Evolutionary conservation across 2,113 vertebrate species (phyloP), one percentile per base, ranked within the genome.

Genomic region (Cariama cristata): DNA sequence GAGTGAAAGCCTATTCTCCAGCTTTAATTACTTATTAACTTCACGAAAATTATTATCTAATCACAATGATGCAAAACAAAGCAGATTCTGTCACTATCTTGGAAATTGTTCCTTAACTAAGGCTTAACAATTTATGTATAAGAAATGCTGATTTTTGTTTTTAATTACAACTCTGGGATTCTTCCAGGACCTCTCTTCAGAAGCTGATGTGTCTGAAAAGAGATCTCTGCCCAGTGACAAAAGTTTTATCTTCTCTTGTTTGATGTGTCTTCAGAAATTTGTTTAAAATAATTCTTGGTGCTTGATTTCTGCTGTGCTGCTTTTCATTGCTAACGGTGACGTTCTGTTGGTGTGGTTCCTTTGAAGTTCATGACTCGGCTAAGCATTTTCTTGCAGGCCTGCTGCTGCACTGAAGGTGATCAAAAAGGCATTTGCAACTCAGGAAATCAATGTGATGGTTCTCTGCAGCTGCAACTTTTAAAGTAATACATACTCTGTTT

Each of bases 391-490:
- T 88, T 72, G 40, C 35, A 89, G 80, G 81, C 49, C 26, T 58
- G 11, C n/a, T 91, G 93, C 59, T 79, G 75, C 72, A 77, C 50
- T 45, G 58, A 62, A 68, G 79, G 81, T 67, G 90, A 75, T 92
- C 95, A 59, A 93, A 90, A 94, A 93, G 38, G 22, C 20, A 92
- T 68, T 88, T 95, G 77, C 72, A 84, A 86, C 66, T 88, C 50
- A 72, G 73, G 50, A 97, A 90, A 64, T 83, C 62, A 63, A n/a
- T 88, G 74, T 88, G 71, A 72, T 83, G 58, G 47, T 71, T 87
- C 47, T 81, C 27, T 91, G 64, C 32, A 79, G n/a, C 63, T 67
- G 23, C 35, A 47, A 4, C 33, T 77, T 95, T 79, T 40, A n/a
- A 91, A 68, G 33, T 77, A 89, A 53, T 85, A 66, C 30, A 40